Evolutionary conservation across 2,797 vertebrate species (phyloP).

Genomic region (Sebastiscus tertius): DNA sequence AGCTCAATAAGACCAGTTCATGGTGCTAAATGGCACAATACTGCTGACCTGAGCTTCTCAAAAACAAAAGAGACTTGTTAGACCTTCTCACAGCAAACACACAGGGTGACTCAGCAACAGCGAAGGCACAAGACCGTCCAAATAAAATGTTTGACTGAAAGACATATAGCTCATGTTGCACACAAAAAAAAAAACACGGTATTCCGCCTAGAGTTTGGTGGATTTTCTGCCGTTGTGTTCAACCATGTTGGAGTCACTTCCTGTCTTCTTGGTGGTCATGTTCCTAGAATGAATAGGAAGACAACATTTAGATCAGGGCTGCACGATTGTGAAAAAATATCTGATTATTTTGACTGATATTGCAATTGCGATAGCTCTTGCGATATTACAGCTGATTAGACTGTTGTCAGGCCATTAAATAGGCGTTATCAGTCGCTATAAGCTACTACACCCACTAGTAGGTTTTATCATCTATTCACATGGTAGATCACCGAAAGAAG

Average conservation of each 20-base stretch:
- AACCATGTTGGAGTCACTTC: neutral
- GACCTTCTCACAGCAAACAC: neutral
- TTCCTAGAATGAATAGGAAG: conserved; percentile 32
- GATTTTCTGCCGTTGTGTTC: conserved; percentile 9
- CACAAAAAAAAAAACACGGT: neutral
- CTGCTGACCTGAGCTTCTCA: neutral
- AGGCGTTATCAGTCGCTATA: no score
- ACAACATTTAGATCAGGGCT: neutral
- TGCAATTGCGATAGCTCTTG: no score
- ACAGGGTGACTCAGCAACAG: neutral
- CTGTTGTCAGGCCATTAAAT: no score
- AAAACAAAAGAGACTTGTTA: neutral
- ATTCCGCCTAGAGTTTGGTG: conserved; percentile 58
- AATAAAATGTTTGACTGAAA: neutral
- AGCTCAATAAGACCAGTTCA: neutral
- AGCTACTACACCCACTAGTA: no score
- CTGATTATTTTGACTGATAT: no score
- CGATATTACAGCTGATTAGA: no score
- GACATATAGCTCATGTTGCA: neutral
- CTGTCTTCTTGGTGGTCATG: neutral
- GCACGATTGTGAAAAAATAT: no score
- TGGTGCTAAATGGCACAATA: neutral
- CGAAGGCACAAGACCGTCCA: neutral
- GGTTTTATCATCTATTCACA: no score
- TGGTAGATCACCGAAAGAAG: no score